phyloP scores from a whole-genome alignment of 1,140 invertebrate species.

The Arion vulgaris region DNA sequence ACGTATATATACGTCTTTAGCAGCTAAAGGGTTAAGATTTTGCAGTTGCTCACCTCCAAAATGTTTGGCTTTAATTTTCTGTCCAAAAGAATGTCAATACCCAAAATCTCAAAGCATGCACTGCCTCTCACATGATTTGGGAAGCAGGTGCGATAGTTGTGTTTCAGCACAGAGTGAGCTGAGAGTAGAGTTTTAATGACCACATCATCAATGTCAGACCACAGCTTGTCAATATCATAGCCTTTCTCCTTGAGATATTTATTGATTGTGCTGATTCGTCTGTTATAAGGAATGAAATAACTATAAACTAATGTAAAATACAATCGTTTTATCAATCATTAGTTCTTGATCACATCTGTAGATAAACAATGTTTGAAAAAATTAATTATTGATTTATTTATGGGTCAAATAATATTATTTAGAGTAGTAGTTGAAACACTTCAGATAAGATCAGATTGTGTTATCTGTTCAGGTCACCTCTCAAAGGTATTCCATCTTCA shows the following conservation, averaged over 20 bases:
- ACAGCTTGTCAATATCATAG: constrained; percentile 81
- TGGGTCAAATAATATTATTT: too few species aligned
- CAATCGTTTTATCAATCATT: too few species aligned
- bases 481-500: too few species aligned
- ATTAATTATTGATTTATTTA: too few species aligned
- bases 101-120: constrained; percentile 91
- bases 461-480: too few species aligned
- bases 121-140: constrained; percentile 86
- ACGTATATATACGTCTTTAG: too few species aligned
- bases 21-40: too few species aligned
- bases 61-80: constrained; percentile 88
- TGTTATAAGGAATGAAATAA: neutral
- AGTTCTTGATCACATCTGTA: too few species aligned
- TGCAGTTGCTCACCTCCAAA: constrained; percentile 79
- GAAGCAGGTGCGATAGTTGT: constrained; percentile 90
- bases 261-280: constrained; percentile 83
- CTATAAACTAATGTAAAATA: neutral
- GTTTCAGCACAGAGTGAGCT: constrained; percentile 87
- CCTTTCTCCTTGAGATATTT: constrained; percentile 81
- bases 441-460: too few species aligned
- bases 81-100: constrained; percentile 90
- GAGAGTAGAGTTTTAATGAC: constrained; percentile 91
- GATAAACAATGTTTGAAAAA: too few species aligned
- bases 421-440: too few species aligned
- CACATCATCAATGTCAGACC: constrained; percentile 89